Evolutionary conservation across 37 sponge, comb jelly and placozoan species (phyloP).

Genomic region (Eunapius fragilis): DNA sequence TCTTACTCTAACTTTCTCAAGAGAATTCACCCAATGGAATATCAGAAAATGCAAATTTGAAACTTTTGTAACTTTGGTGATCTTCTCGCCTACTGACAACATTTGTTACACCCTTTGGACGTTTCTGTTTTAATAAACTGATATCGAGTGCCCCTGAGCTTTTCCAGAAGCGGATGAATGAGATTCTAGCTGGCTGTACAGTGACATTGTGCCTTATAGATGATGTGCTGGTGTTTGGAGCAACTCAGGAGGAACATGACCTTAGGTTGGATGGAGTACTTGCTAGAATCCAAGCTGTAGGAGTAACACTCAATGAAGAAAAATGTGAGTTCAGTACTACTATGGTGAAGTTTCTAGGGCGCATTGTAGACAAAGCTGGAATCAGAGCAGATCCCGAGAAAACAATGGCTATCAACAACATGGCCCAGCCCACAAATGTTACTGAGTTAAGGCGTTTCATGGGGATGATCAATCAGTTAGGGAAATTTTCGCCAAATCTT

Average conservation of each 20-base stretch:
- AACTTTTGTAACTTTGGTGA: too few species aligned
- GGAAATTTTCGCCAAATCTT: conserved; percentile 35
- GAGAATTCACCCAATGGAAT: too few species aligned
- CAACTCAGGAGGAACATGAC: conserved; percentile 44
- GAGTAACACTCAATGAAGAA: conserved; percentile 35
- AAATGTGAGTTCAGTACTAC: conserved; percentile 45
- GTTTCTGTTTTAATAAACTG: conserved; percentile 9
- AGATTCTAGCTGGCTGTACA: conserved; percentile 35
- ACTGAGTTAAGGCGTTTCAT: conserved; percentile 41
- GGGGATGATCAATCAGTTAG: conserved; percentile 57
- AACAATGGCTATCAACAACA: conserved; percentile 25
- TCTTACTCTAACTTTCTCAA: too few species aligned
- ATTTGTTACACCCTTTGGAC: conserved; percentile 27
- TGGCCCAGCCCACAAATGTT: conserved; percentile 15
- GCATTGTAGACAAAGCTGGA: conserved; percentile 28
- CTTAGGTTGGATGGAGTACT: conserved; percentile 28
- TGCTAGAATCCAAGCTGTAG: conserved; percentile 20
- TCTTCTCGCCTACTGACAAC: conserved; percentile 21
- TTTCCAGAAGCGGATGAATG: conserved; percentile 33
- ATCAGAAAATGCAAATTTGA: too few species aligned
- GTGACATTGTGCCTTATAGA: conserved; percentile 49
- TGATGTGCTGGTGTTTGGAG: conserved; percentile 45
- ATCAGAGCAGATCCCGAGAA: conserved; percentile 50
- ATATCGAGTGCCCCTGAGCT: conserved; percentile 40
- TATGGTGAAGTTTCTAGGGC: conserved; percentile 31